Evolutionary conservation across 2,113 vertebrate genomes (phyloP).

Genomic region (Etheostoma spectabile): DNA sequence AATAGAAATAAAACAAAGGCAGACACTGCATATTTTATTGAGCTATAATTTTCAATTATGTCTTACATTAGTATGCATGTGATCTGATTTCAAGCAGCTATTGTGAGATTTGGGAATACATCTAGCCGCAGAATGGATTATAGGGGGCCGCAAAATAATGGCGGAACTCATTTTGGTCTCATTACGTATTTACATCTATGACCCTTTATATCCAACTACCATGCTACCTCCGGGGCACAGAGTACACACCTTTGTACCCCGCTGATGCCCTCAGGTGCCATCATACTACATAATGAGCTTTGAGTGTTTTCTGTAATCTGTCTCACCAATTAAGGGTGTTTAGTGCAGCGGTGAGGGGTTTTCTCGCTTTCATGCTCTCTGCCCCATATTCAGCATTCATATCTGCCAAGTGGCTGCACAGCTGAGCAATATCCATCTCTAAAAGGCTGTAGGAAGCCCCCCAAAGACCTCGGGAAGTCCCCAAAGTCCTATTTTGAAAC

Average conservation of each 20-base stretch:
- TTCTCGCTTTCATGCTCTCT: background rate
- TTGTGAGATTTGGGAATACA: slow-evolving; percentile 31
- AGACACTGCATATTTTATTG: slow-evolving; percentile 4
- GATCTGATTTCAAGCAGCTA: slow-evolving; percentile 25
- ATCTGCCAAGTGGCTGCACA: background rate
- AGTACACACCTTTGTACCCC: background rate
- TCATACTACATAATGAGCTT: slow-evolving; percentile 19
- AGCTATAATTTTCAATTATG: background rate
- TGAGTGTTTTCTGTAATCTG: slow-evolving; percentile 19
- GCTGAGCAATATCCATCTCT: background rate
- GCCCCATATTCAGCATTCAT: background rate
- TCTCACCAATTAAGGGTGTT: slow-evolving; percentile 6
- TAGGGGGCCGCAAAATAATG: background rate
- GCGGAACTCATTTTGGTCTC: slow-evolving; percentile 34
- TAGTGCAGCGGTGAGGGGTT: background rate
- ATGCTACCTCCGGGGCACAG: background rate
- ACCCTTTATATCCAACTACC: slow-evolving; percentile 17
- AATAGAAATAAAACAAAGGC: background rate
- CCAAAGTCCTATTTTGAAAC: slow-evolving; percentile 1
- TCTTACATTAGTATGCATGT: slow-evolving; percentile 18
- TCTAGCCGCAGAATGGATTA: slow-evolving; percentile 17
- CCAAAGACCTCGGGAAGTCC: background rate
- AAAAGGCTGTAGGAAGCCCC: background rate
- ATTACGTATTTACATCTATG: slow-evolving; percentile 29
- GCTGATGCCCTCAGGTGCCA: slow-evolving; percentile 8